Evolutionary conservation across 1,140 invertebrate genomes (phyloP).

Genomic region (Drosophila rufa): DNA sequence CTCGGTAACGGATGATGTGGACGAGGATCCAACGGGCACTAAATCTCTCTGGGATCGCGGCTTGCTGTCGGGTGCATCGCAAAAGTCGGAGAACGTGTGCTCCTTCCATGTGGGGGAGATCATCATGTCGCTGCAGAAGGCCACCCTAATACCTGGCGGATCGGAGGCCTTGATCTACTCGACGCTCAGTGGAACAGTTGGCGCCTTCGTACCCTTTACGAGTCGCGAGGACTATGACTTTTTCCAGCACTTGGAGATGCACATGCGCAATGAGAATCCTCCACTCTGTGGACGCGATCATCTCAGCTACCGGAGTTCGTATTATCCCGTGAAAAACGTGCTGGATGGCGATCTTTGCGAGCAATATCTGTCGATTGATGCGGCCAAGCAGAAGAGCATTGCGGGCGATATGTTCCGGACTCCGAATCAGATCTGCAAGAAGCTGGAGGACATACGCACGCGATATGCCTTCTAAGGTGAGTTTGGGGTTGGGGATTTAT

Average conservation of each 20-base stretch:
- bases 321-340: slow-evolving; percentile 99
- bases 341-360: slow-evolving; percentile 99
- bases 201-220: slow-evolving; percentile 98
- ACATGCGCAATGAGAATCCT: slow-evolving; percentile 98
- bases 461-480: slow-evolving; percentile 95
- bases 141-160: slow-evolving; percentile 98
- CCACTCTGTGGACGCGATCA: slow-evolving; percentile 99
- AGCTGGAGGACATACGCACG: slow-evolving; percentile 96
- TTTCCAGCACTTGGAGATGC: slow-evolving; percentile 99
- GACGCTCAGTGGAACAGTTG: slow-evolving; percentile 97
- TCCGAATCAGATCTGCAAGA: slow-evolving; percentile 98
- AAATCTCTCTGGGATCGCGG: slow-evolving; percentile 99
- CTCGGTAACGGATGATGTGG: slow-evolving; percentile 98
- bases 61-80: slow-evolving; percentile 97
- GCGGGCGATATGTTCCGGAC: slow-evolving; percentile 97
- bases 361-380: slow-evolving; percentile 98
- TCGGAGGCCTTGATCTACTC: slow-evolving; percentile 98
- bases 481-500: not conserved
- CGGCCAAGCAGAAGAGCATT: slow-evolving; percentile 97
- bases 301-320: slow-evolving; percentile 98
- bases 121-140: slow-evolving; percentile 95
- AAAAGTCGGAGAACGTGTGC: slow-evolving; percentile 97
- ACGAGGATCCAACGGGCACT: slow-evolving; percentile 99
- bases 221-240: slow-evolving; percentile 99
- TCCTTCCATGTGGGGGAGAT: slow-evolving; percentile 99